phyloP scores from a whole-genome alignment of 2,113 vertebrate species.

The Lophochroa leadbeateri region DNA sequence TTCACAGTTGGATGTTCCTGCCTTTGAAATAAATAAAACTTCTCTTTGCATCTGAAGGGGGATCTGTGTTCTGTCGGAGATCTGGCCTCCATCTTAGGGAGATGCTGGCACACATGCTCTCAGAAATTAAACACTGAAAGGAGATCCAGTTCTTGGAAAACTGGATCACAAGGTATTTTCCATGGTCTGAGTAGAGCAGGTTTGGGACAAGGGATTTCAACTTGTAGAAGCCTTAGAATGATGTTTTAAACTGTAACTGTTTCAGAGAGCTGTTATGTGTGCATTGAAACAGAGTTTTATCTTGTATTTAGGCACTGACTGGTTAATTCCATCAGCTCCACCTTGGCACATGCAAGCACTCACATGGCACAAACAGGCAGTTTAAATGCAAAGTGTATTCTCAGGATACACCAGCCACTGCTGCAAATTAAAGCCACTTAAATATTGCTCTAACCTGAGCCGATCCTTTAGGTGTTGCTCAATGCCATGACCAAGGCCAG shows the following conservation, averaged over 20 bases:
- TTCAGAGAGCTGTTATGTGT: background rate
- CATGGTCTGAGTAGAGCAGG: background rate
- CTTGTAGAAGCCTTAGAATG: background rate
- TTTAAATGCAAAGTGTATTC: background rate
- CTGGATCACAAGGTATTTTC: background rate
- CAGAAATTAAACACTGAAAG: background rate
- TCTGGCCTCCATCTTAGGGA: background rate
- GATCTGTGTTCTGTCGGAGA: background rate
- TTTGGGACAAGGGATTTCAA: background rate
- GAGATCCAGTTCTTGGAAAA: background rate
- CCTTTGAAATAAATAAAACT: background rate
- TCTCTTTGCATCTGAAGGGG: background rate
- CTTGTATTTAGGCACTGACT: background rate
- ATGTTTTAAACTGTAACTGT: background rate
- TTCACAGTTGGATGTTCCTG: background rate
- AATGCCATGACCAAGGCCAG: background rate
- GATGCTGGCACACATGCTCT: background rate
- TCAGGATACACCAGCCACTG: background rate
- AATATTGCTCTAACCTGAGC: background rate
- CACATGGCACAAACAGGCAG: background rate
- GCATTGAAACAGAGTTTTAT: background rate
- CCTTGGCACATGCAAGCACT: background rate
- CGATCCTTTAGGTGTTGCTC: rapidly evolving
- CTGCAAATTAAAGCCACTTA: background rate
- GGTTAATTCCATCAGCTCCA: background rate